These are phyloP conservation scores for Sebastiscus albofasciatus DNA, from an alignment of 2,797 vertebrate species.

Conservation along the genomic window DNA sequence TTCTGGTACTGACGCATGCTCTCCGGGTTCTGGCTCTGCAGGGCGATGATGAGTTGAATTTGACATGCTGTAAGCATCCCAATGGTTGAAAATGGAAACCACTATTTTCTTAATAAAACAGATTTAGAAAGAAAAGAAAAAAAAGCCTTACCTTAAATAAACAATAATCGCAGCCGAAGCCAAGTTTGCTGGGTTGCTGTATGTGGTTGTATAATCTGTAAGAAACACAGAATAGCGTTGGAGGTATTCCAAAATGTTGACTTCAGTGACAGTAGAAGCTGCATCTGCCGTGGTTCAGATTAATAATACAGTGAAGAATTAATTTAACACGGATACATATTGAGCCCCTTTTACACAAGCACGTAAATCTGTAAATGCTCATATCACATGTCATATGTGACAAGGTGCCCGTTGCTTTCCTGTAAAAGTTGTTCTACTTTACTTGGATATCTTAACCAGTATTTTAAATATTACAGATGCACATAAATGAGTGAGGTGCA, in stretches of 20 bases:
- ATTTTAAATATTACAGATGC: neutral
- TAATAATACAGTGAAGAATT: neutral
- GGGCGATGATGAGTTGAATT: neutral
- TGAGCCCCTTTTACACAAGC: neutral
- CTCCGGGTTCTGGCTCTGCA: no score
- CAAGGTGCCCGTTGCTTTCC: neutral
- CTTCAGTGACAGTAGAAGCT: neutral
- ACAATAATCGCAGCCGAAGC: slow-evolving; percentile 87
- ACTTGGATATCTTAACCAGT: neutral
- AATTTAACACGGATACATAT: neutral
- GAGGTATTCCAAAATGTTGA: neutral
- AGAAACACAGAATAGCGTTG: slow-evolving; percentile 25
- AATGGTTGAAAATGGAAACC: neutral
- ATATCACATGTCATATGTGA: neutral
- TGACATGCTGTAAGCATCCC: neutral
- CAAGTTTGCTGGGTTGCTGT: slow-evolving; percentile 88
- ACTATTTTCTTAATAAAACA: neutral
- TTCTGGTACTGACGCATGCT: no score
- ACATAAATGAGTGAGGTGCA: neutral
- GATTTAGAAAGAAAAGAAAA: neutral
- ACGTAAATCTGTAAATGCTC: neutral
- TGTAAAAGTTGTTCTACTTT: neutral
- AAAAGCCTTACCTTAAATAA: slow-evolving; percentile 86
- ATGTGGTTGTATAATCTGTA: slow-evolving; percentile 89
- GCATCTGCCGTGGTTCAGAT: neutral